A percentile compares a stretch with the other conserved stretches of the same genome.
phyloP scores from a whole-genome alignment of 2,113 vertebrate genomes.

The Trochalopteron elliotii region DNA sequence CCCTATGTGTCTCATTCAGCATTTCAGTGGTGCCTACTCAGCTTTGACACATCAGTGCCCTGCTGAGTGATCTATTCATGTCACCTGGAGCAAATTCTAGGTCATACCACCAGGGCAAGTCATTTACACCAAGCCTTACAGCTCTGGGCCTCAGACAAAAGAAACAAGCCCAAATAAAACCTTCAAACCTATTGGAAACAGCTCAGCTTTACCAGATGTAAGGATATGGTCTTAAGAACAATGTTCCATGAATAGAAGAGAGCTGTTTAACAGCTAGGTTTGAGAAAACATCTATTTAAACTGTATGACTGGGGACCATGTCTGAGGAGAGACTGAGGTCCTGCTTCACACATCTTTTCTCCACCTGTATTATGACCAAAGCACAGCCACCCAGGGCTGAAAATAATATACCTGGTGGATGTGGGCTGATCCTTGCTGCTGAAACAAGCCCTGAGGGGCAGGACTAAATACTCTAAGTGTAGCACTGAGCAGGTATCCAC shows the following conservation, averaged over 20 bases:
- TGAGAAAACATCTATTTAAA: not conserved
- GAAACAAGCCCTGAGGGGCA: not conserved
- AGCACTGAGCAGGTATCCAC: not conserved
- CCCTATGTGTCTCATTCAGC: not conserved
- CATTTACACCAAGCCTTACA: not conserved
- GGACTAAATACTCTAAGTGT: rapidly evolving
- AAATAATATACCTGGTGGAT: not conserved
- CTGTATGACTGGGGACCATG: rapidly evolving
- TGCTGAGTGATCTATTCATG: not conserved
- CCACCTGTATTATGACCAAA: not conserved
- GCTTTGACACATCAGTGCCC: not conserved
- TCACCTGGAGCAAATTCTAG: not conserved
- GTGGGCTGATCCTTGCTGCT: not conserved
- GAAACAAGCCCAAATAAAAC: not conserved
- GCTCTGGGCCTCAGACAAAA: not conserved
- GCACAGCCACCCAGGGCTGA: not conserved
- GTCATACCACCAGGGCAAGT: not conserved
- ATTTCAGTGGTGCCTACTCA: not conserved
- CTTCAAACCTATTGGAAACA: not conserved
- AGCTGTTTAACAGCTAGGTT: not conserved
- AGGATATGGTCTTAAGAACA: not conserved
- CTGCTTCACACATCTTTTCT: not conserved
- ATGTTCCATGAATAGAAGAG: not conserved
- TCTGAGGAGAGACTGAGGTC: not conserved
- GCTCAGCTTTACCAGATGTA: not conserved